Conservation (phyloP, 2,888 invertebrate genomes). For the Tetranychus piercei region DNA sequence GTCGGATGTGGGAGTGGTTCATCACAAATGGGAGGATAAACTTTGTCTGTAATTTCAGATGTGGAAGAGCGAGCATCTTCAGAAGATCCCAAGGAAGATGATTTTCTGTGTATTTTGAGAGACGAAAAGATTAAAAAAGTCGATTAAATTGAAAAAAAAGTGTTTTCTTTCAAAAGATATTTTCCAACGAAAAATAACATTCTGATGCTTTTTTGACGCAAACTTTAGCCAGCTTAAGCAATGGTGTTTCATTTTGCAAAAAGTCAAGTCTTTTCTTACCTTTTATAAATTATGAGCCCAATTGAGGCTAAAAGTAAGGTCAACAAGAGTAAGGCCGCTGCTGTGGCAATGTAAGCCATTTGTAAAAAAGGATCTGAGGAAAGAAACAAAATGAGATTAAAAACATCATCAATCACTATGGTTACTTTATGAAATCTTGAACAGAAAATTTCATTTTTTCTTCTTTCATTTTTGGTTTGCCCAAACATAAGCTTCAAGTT, state of each 20-base stretch:
- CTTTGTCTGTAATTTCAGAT: background rate
- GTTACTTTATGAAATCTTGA: background rate
- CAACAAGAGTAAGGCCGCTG: conserved; percentile 22
- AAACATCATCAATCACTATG: conserved; percentile 1
- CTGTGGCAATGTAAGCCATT: conserved; percentile 24
- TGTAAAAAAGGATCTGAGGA: conserved; percentile 23
- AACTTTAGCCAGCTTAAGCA: too few species aligned
- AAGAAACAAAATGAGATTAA: background rate
- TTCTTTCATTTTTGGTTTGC: background rate
- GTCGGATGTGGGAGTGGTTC: background rate
- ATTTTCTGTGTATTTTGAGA: background rate
- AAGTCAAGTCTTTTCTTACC: conserved; percentile 15
- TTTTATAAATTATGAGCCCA: conserved; percentile 23
- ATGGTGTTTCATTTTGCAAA: background rate
- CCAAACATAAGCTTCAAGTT: background rate
- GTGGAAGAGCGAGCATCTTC: background rate
- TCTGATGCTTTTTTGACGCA: too few species aligned
- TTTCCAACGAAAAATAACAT: too few species aligned
- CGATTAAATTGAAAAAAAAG: background rate
- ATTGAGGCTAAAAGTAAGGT: conserved; percentile 21
- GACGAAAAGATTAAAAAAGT: background rate
- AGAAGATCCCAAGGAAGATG: background rate
- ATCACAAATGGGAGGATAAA: background rate
- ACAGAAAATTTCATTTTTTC: background rate
- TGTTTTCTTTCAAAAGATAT: too few species aligned